phyloP scores from a whole-genome alignment of 1,140 invertebrate genomes.

The Stegodyphus dumicola region DNA sequence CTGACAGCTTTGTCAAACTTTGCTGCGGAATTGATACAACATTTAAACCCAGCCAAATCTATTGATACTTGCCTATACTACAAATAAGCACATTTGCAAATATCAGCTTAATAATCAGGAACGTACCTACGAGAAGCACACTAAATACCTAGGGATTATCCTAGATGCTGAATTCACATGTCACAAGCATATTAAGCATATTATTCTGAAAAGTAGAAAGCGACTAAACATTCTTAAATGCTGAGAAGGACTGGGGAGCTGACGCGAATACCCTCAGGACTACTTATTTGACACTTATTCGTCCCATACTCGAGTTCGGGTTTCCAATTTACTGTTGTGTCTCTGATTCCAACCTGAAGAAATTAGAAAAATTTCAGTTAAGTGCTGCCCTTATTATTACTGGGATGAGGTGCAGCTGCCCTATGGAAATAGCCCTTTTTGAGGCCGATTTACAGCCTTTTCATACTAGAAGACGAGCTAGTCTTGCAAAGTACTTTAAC shows the following conservation, averaged over 20 bases:
- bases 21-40: not conserved
- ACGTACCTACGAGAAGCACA: not conserved
- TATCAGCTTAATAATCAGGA: not conserved
- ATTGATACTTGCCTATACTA: no score
- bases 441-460: slow-evolving; percentile 2
- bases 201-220: not conserved
- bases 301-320: not conserved
- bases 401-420: not conserved
- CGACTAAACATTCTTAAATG: not conserved
- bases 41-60: no score
- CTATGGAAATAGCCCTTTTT: not conserved
- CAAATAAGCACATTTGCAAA: no score
- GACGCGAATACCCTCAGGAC: not conserved
- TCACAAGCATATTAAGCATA: slow-evolving; percentile 2
- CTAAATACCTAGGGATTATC: slow-evolving; percentile 5
- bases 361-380: not conserved
- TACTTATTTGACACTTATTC: slow-evolving; percentile 1
- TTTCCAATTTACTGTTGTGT: slow-evolving; percentile 7
- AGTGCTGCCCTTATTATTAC: not conserved
- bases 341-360: not conserved
- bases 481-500: not conserved
- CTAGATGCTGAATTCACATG: not conserved
- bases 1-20: not conserved
- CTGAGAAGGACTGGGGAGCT: not conserved
- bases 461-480: not conserved